A percentile compares a stretch with the other conserved stretches of the same genome.
These are phyloP conservation scores for Cairina moschata DNA, from an alignment of 2,113 vertebrate species.

Conservation along the genomic window DNA sequence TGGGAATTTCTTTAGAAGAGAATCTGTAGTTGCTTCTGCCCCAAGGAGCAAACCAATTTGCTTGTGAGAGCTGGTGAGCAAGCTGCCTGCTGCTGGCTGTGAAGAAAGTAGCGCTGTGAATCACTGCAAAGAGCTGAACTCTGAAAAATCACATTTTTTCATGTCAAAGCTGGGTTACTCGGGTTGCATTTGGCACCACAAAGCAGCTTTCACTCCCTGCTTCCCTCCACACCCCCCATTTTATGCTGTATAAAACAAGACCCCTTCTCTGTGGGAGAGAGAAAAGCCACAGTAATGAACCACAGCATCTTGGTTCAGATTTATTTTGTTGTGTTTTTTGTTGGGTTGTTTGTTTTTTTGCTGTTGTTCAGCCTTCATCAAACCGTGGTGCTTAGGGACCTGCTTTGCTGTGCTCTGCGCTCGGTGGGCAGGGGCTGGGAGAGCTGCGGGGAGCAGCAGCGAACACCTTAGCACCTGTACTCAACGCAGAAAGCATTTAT, in stretches of 20 bases:
- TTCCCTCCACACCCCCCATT: not conserved
- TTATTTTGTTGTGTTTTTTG: not conserved
- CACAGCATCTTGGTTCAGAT: not conserved
- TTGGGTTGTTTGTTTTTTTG: not conserved
- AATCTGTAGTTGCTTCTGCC: not conserved
- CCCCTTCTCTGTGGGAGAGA: not conserved
- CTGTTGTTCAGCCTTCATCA: not conserved
- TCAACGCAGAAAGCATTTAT: not conserved
- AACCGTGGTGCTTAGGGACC: fast-evolving
- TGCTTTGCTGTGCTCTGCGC: not conserved
- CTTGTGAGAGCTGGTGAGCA: not conserved
- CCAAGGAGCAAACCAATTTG: not conserved
- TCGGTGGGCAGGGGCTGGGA: not conserved
- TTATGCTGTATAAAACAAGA: not conserved
- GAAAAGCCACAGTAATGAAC: not conserved
- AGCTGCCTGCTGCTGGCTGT: not conserved
- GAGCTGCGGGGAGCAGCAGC: not conserved
- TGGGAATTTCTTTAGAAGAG: not conserved
- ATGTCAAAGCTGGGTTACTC: not conserved
- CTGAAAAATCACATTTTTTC: not conserved
- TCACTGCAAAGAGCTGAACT: not conserved
- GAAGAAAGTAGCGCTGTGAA: not conserved
- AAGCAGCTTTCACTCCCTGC: not conserved
- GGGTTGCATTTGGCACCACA: not conserved
- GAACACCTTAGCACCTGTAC: not conserved